A percentile compares a stretch with the other conserved stretches of the same genome.
phyloP scores from a whole-genome alignment of 2,113 vertebrate genomes.

The Petrocephalus microphthalmus region DNA sequence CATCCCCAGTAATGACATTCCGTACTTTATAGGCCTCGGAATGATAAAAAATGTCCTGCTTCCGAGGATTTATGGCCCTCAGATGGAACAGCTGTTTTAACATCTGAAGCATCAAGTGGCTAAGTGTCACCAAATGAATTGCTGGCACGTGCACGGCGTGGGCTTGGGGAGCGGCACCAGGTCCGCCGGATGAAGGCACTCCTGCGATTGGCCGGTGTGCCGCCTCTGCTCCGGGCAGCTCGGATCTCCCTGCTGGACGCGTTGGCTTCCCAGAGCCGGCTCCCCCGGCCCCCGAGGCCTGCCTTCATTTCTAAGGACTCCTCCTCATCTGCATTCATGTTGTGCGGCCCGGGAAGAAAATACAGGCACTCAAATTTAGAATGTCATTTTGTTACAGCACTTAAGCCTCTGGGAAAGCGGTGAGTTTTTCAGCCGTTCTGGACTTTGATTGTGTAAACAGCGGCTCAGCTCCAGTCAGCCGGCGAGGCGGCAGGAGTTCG shows the following conservation, averaged over 20 bases:
- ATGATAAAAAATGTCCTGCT: not conserved
- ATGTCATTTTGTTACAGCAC: constrained; percentile 13
- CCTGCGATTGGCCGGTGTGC: not conserved
- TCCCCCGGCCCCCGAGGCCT: not conserved
- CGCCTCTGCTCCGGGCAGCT: not conserved
- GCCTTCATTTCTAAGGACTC: not conserved
- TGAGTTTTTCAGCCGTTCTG: constrained; percentile 11
- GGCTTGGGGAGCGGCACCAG: not conserved
- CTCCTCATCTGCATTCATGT: constrained; percentile 7
- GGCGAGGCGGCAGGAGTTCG: not conserved
- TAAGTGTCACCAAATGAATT: not conserved
- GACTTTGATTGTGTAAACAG: constrained; percentile 16
- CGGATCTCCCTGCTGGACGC: not conserved
- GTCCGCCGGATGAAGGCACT: not conserved
- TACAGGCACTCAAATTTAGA: constrained; percentile 5
- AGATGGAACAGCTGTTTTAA: constrained; percentile 1
- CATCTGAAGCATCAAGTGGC: constrained; percentile 1
- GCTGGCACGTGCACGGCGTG: not conserved
- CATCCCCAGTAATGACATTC: not conserved
- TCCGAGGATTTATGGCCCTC: not conserved
- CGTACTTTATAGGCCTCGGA: not conserved
- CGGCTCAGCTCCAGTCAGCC: constrained; percentile 6
- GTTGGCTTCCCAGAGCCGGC: not conserved
- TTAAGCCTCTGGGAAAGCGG: constrained; percentile 8
- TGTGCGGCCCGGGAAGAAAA: not conserved